Base-by-base conservation (phyloP, 2,113 vertebrate species). In the Amblyornis subalaris region DNA sequence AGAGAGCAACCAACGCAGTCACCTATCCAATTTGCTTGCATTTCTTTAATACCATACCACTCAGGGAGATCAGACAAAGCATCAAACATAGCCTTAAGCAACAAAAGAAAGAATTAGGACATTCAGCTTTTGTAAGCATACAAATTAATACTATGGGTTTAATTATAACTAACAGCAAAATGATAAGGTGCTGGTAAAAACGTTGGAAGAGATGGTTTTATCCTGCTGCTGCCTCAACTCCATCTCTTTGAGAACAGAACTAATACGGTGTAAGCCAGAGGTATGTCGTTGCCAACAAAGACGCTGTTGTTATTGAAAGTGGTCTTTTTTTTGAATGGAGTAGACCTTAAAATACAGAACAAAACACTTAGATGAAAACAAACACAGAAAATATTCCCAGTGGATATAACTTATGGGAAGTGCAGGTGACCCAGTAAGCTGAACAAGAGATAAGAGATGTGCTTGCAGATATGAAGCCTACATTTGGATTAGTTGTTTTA, bases 21-120 rank as follows among this genome's bases (percentile, higher is more conserved):
- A 54, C 99, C 99, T 57, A 99, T 99, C 99, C 99, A 99, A 97
- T 99, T 99, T 53, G 99, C 99, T 97, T 99, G 99, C 99, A 99
- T 99, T 97, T 97, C 98, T 97, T 99, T 99, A 85, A 99, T 98
- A 35, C 99, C 99, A 2, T 99, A 99, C 99, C 99, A 99, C 88
- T 99, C 98, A 0, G 99, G 99, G 85, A 99, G 98, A 83, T 99
- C 98, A 4, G 97, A 97, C 95, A 99, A 90, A 4, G 98, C 97
- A 7, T 99, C 99, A 95, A 98, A 96, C 95, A 99, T 98, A 64
- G 98, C 98, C 99, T 99, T 95, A n/a, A 31, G 71, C 40, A 87
- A 95, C 1, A 84, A 80, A 75, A 80, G 50, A 45, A 93, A 78
- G 35, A 77, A 10, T 45, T 19, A 83, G 22, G 25, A 71, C n/a